These are phyloP conservation scores for Eristalis pertinax DNA, from an alignment of 2,888 invertebrate species.

Conservation along the genomic window DNA sequence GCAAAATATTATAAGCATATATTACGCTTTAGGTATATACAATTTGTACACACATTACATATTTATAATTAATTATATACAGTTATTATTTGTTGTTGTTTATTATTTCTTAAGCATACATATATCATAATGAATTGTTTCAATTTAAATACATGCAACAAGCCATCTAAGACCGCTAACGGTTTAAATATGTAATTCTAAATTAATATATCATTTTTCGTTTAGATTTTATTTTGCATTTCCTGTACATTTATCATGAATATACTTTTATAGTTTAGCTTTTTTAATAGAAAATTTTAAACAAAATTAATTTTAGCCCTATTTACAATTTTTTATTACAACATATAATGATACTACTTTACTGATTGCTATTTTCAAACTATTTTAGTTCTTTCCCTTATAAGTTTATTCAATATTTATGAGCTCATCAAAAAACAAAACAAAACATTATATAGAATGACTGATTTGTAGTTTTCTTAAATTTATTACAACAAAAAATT, in stretches of 20 bases:
- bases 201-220: not conserved
- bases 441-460: slow-evolving; percentile 57
- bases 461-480: slow-evolving; percentile 72
- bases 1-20: slow-evolving; percentile 45
- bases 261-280: slow-evolving; percentile 20
- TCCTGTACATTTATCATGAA: slow-evolving; percentile 23
- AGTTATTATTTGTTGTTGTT: slow-evolving; percentile 70
- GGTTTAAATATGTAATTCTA: not conserved
- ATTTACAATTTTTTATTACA: slow-evolving; percentile 46
- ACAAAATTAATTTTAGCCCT: slow-evolving; percentile 55
- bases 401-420: slow-evolving; percentile 57
- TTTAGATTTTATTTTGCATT: slow-evolving; percentile 44
- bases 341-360: slow-evolving; percentile 54
- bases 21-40: slow-evolving; percentile 45
- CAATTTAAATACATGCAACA: slow-evolving; percentile 30
- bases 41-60: slow-evolving; percentile 62
- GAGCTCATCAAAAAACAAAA: slow-evolving; percentile 62
- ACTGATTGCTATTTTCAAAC: slow-evolving; percentile 65
- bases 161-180: slow-evolving; percentile 56
- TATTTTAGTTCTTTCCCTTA: slow-evolving; percentile 61
- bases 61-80: slow-evolving; percentile 48
- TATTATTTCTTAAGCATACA: slow-evolving; percentile 61
- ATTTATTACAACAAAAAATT: slow-evolving; percentile 53
- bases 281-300: slow-evolving; percentile 42
- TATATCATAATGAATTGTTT: slow-evolving; percentile 36